Conservation (phyloP, 1,140 invertebrate species). For the Doryteuthis pealeii region DNA sequence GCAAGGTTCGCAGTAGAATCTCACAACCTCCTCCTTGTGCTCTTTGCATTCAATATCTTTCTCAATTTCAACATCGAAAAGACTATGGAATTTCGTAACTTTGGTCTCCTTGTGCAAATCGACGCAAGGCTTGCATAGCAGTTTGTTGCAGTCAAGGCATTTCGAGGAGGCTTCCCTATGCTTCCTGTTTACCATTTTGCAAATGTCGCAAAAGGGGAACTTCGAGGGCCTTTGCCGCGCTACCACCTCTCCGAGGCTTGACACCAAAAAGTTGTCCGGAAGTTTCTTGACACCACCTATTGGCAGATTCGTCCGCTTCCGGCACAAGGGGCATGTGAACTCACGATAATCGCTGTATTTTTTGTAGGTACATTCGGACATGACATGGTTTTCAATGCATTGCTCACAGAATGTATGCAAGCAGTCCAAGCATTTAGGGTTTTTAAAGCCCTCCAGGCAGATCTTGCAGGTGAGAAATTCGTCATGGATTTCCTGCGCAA, state of each 20-base stretch:
- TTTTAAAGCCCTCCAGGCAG: conserved; percentile 57
- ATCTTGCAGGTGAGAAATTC: conserved; percentile 57
- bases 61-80: conserved; percentile 62
- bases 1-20: conserved; percentile 62
- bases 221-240: conserved; percentile 55
- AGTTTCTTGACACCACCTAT: conserved; percentile 61
- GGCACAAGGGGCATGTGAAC: conserved; percentile 61
- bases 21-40: conserved; percentile 58
- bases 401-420: conserved; percentile 90
- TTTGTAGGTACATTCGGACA: conserved; percentile 58
- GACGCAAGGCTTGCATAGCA: conserved; percentile 59
- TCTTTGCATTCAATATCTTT: conserved; percentile 62
- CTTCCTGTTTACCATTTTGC: conserved; percentile 57
- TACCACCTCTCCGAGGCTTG: conserved; percentile 58
- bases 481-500: conserved; percentile 10
- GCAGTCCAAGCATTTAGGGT: conserved; percentile 82
- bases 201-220: conserved; percentile 61
- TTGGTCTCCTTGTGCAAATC: conserved; percentile 58
- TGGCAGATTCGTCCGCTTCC: conserved; percentile 60
- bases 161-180: conserved; percentile 59
- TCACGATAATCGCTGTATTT: conserved; percentile 61
- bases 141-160: conserved; percentile 61
- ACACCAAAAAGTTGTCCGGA: conserved; percentile 62
- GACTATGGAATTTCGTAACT: conserved; percentile 58
- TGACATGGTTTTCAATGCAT: conserved; percentile 66